Evolutionary conservation across 1,140 invertebrate species (phyloP), one percentile per base, ranked within the genome.

Genomic region (Stegodyphus dumicola): DNA sequence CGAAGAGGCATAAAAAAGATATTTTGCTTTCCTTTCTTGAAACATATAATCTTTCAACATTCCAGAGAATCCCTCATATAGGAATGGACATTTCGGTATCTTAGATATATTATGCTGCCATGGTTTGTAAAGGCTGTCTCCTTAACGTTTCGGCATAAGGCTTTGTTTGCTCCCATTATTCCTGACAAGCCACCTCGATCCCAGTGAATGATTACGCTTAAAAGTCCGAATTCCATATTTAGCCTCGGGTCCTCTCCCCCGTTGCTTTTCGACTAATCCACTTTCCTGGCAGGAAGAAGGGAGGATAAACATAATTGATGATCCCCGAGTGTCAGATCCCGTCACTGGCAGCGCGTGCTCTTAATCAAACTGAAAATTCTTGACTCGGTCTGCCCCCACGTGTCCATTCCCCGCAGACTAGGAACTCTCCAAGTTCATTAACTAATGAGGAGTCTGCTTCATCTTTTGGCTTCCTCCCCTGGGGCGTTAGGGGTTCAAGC

Each of bases 211-310:
- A 77, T 77, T 77, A 77, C 54, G 49, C n/a, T 77, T 77, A 77
- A 77, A 77, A 77, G 33, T 77, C 75, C 56, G 65, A 77, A 77
- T 77, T 77, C 75, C 75, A 77, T 77, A 77, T 60, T 75, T 75
- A n/a, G 73, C 13, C 51, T 53, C 33, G 49, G 53, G 18, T 5
- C 17, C 15, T 54, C 53, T 77, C 56, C 33, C 66, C 66, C 5
- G 7, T 67, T 9, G 9, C 66, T 67, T 67, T 67, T 67, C 33
- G 3, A 33, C 33, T 33, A 64, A n/a, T 64, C 66, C 66, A 18
- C 33, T 67, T 18, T n/a, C 33, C 66, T 11, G 9, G 9, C 11
- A n/a, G 66, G 66, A 9, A 17, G 60, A 56, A 17, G 7, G 71
- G 71, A n/a, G 7, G 10, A 6, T 54, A 56, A 77, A 56, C 53